Evolutionary conservation across 23 tunicate genomes (phyloP).

Genomic region (Corella eumyota): DNA sequence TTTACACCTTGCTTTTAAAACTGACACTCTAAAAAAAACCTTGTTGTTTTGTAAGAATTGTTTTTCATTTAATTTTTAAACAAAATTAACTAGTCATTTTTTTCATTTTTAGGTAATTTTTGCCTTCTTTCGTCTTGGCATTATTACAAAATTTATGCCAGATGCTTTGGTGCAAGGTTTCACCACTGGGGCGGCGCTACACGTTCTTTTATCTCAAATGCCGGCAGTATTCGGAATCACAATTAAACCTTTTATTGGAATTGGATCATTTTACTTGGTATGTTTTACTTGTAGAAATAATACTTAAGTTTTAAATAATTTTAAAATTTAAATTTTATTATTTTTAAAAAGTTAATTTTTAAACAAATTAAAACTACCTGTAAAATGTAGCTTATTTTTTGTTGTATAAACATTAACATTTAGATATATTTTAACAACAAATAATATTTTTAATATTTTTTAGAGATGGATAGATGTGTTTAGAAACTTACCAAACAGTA

Average conservation of each 20-base stretch:
- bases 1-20: too few species aligned
- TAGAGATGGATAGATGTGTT: conserved; percentile 83
- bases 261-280: conserved; percentile 13
- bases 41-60: background rate
- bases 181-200: conserved; percentile 48
- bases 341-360: too few species aligned
- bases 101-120: conserved; percentile 22
- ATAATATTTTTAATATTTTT: background rate
- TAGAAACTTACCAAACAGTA: conserved; percentile 34
- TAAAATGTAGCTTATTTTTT: too few species aligned
- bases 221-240: conserved; percentile 32
- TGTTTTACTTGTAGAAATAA: background rate
- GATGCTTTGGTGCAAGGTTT: conserved; percentile 49
- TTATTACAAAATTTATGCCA: conserved; percentile 35
- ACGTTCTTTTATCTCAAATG: conserved; percentile 32
- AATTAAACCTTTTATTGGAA: conserved; percentile 7
- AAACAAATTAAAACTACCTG: too few species aligned
- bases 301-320: background rate
- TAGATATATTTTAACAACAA: background rate
- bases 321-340: too few species aligned
- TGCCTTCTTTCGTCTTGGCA: conserved; percentile 27
- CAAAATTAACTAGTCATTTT: background rate
- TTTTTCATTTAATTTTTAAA: background rate
- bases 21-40: too few species aligned
- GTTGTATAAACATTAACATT: background rate